A percentile compares a stretch with the other conserved stretches of the same genome.
Conservation (phyloP, 2,797 vertebrate genomes). For the Anabas testudineus region DNA sequence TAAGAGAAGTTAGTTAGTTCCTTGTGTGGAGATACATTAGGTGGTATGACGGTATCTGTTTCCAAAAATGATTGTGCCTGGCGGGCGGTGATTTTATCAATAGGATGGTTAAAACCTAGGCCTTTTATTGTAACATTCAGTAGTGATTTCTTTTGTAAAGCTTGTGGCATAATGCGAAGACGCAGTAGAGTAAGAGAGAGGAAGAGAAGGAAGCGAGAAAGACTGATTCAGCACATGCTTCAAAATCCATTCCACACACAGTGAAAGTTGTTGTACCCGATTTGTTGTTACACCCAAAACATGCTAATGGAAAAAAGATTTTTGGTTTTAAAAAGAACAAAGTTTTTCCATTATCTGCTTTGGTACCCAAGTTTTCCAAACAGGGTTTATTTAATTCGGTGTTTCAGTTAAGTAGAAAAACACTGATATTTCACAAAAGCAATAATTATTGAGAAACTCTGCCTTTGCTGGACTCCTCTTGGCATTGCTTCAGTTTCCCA, state of each 20-base stretch:
- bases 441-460: constrained; percentile 51
- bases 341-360: constrained; percentile 13
- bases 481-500: constrained; percentile 81
- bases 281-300: background rate
- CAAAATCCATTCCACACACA: background rate
- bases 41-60: background rate
- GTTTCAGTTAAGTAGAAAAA: constrained; percentile 19
- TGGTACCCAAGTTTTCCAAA: background rate
- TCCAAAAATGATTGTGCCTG: background rate
- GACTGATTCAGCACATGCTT: constrained; percentile 53
- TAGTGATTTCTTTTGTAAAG: constrained; percentile 16
- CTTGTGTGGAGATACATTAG: background rate
- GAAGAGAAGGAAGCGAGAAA: constrained; percentile 32
- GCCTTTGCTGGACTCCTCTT: constrained; percentile 62
- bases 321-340: background rate
- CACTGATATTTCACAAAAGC: constrained; percentile 30
- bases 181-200: constrained; percentile 8
- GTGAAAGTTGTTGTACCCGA: constrained; percentile 26
- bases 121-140: constrained; percentile 5
- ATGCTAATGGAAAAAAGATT: background rate
- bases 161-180: constrained; percentile 3
- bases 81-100: background rate
- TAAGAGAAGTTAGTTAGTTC: background rate
- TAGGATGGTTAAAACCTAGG: constrained; percentile 7
- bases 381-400: constrained; percentile 4